Evolutionary conservation across 2,113 vertebrate genomes (phyloP).

Genomic region (Cariama cristata): DNA sequence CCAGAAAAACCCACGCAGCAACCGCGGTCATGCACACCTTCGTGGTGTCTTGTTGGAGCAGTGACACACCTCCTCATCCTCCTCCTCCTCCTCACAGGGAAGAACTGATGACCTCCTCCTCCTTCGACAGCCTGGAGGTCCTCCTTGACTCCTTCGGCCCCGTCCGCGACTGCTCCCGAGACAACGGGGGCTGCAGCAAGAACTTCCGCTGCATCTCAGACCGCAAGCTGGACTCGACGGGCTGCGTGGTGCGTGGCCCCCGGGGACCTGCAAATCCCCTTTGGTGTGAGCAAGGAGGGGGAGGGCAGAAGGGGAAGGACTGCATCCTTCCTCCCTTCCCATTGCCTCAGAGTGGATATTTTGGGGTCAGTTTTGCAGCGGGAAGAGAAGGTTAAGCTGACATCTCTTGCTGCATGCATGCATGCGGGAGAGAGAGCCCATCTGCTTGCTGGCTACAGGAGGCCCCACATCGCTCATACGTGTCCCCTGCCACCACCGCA

Average conservation of each 20-base stretch:
- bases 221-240: conserved; percentile 94
- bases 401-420: not conserved
- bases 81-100: conserved; percentile 79
- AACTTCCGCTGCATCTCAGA: conserved; percentile 98
- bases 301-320: not conserved
- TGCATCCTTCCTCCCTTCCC: not conserved
- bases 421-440: accelerated
- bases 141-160: conserved; percentile 97
- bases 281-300: not conserved
- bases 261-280: accelerated
- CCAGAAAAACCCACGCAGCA: not conserved
- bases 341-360: accelerated
- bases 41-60: accelerated
- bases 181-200: conserved; percentile 96
- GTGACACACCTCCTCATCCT: not conserved
- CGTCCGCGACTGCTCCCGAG: conserved; percentile 93
- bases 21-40: accelerated
- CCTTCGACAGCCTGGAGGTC: conserved; percentile 97
- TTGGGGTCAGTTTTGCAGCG: not conserved
- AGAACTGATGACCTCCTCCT: conserved; percentile 97
- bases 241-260: conserved; percentile 89
- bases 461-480: accelerated
- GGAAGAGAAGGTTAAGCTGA: not conserved
- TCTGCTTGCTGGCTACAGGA: not conserved
- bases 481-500: not conserved